Evolutionary conservation across 1,140 invertebrate genomes (phyloP).

Genomic region (Myzus persicae): DNA sequence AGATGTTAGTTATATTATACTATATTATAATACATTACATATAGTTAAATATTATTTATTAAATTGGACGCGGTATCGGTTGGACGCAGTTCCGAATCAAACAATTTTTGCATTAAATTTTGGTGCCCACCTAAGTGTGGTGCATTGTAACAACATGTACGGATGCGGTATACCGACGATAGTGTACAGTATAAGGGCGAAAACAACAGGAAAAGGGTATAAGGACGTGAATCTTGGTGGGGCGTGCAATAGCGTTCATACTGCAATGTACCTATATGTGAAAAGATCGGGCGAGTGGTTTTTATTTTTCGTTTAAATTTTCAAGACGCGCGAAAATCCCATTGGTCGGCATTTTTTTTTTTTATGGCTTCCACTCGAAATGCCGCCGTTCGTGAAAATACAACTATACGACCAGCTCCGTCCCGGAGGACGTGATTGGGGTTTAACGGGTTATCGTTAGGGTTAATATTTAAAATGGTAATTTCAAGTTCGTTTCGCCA

Average conservation of each 20-base stretch:
- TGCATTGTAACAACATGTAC: not conserved
- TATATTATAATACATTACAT: not conserved
- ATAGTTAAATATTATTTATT: constrained; percentile 20
- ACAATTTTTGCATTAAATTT: not conserved
- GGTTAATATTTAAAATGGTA: not conserved
- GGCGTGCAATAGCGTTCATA: not conserved
- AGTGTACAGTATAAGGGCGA: not conserved
- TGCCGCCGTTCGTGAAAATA: not conserved
- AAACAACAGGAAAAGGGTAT: not conserved
- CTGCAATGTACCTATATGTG: not conserved
- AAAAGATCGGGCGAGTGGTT: not conserved
- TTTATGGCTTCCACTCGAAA: not conserved
- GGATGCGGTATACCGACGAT: not conserved
- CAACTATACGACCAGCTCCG: not conserved
- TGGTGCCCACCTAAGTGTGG: not conserved
- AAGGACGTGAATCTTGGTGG: no score
- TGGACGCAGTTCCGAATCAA: not conserved
- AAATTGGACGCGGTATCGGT: constrained; percentile 30
- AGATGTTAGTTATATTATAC: not conserved
- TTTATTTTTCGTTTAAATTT: constrained; percentile 1
- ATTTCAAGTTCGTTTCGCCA: not conserved
- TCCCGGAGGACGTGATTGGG: not conserved
- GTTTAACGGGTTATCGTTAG: not conserved
- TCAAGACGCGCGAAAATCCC: not conserved
- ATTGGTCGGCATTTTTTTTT: not conserved